Evolutionary conservation across 2,888 invertebrate species (phyloP), one percentile per base, ranked within the genome.

Genomic region (Steinernema carpocapsae): DNA sequence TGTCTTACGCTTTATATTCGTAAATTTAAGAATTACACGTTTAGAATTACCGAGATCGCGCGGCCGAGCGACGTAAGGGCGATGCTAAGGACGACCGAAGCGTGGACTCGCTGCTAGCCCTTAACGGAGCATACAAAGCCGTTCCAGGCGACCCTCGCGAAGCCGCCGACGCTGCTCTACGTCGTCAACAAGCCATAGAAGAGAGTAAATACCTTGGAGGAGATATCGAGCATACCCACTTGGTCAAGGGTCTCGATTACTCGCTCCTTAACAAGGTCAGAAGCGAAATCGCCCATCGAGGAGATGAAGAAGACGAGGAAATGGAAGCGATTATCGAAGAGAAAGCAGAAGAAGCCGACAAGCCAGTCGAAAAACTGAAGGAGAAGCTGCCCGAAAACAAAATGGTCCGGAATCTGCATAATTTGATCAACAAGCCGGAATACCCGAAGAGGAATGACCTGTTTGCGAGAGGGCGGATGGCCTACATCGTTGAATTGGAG

Each of bases 141-240:
- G 97, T 99, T 0, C 97, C 97, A 1, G 97, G 97, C 0, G 81
- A 80, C 73, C 74, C 81, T 6, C 70, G 79, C 14, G 78, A 76
- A 48, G 88, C 88, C 71, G 83, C 93, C 88, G 95, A 95, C 90
- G 95, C 95, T 0, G 96, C 97, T 6, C 97, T 97, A 89, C 91
- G 96, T 52, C 91, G 97, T 72, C 91, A 95, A 72, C 94, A 97
- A 87, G 92, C 96, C 90, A 99, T 99, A 88, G 91, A 93, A 71
- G 78, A 78, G 72, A 99, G 99, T 0, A 99, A 99, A 90, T 99
- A 95, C 90, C 94, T 99, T 90, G 99, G 99, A 88, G 99, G 99
- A 91, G 99, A 99, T 89, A 97, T 99, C 94, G 97, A 99, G 87
- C 99, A 99, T 86, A 99, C 99, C 88, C 99, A 99, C 90, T 95